phyloP scores from a whole-genome alignment of 2,888 invertebrate species.

The Norana najaformis region DNA sequence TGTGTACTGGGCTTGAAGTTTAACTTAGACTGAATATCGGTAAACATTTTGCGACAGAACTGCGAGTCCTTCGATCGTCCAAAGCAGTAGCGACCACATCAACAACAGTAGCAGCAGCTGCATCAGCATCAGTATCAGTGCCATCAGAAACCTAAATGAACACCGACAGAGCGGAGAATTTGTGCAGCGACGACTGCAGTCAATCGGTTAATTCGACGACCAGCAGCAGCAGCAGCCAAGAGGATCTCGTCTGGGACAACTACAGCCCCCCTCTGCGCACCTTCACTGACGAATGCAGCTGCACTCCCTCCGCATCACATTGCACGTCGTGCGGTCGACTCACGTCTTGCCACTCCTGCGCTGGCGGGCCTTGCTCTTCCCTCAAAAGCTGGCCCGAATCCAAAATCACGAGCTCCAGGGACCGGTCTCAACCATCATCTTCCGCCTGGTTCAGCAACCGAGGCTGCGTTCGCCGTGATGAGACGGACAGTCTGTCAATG shows the following conservation, averaged over 20 bases:
- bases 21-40: not conserved
- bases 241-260: conserved; percentile 20
- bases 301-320: not conserved
- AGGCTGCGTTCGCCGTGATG: not conserved
- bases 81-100: not conserved
- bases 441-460: not conserved
- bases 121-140: not conserved
- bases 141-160: not conserved
- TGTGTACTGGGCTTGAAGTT: not conserved
- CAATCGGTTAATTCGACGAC: not conserved
- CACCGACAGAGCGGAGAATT: not conserved
- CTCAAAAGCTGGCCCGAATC: not conserved
- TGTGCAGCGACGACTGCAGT: conserved; percentile 14
- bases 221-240: not conserved
- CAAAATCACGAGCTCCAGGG: not conserved
- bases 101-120: not conserved
- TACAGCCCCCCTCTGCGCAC: conserved; percentile 1
- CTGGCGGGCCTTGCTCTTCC: not conserved
- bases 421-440: not conserved
- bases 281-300: not conserved
- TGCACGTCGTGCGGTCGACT: not conserved
- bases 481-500: not conserved
- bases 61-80: not conserved
- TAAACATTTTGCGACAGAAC: not conserved
- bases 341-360: not conserved